Evolutionary conservation across 2,888 invertebrate species (phyloP), one percentile per base, ranked within the genome.

Genomic region (Stenichneumon culpator): DNA sequence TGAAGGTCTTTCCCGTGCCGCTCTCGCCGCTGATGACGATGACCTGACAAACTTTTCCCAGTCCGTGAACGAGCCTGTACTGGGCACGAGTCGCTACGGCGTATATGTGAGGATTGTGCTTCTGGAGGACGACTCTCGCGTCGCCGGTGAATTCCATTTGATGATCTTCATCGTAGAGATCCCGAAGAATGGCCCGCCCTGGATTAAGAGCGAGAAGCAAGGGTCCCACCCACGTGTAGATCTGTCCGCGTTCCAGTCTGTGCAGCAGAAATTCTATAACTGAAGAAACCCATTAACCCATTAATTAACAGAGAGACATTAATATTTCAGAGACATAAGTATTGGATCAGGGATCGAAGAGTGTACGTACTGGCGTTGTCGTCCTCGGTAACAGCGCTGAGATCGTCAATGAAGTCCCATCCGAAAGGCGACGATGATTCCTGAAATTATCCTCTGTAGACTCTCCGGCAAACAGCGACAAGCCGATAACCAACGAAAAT

Each of bases 161-260:
- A 44, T 67, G 78, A 39, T 68, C 50, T n/a, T 86, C 86, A 75
- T 86, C 65, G 79, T 91, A 92, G 5, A 91, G 87, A 73, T 91
- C 79, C 1, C 82, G 80, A 11, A 82, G 82, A 32, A 84, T 44
- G 28, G 89, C 86, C 65, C 89, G 87, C 36, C 90, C 90, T 3
- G 94, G 94, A 85, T 94, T 94, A 3, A 94, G 83, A 14, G 93
- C 93, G 0, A 94, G 83, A 1, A 94, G 89, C 5, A 94, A 88
- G 9, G 93, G 92, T n/a, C 94, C 94, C 11, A 94, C 92, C 94
- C 94, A 94, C 1, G 94, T 94, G 87, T 94, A 94, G 87, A 93
- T 91, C 79, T 90, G 81, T 47, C 91, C 92, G 11, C 87, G 87
- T 39, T 90, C 85, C 63, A 93, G 90, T 16, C 94, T 91, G 16